Evolutionary conservation across 2,888 invertebrate species (phyloP), one percentile per base, ranked within the genome.

Genomic region (Allolobophora icterica): DNA sequence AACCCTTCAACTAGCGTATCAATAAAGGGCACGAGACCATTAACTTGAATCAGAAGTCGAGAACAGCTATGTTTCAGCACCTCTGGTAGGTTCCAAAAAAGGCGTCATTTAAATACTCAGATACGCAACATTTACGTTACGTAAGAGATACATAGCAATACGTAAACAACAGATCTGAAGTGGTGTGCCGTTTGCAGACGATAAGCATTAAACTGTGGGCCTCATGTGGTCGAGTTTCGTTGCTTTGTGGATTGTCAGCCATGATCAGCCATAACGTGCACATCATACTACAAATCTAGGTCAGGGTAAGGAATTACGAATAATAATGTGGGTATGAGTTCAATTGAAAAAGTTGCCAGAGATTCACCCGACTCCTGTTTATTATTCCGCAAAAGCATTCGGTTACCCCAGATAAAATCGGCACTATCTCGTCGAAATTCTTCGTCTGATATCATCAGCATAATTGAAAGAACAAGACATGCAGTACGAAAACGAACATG

Each of bases 271-370:
- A 71, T 71, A 71, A 71, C 71, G 1, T 71, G 71, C n/a, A n/a
- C n/a, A 71, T 17, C n/a, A n/a, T 71, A n/a, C 71, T n/a, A 71
- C 71, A 71, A 71, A 71, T n/a, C 71, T 71, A 71, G 71, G 71
- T 71, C 71, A 71, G 6, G n/a, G 71, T 71, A n/a, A 71, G 71
- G 11, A 71, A 71, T n/a, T n/a, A 71, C 71, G 30, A 71, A 71
- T n/a, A 71, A 71, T n/a, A 71, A n/a, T 71, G 52, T 52, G 24
- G 52, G 52, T 24, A n/a, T 71, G 71, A n/a, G 71, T 71, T 71
- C 71, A 71, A 71, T 1, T 71, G 71, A 71, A 71, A 71, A 30
- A n/a, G 71, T 71, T n/a, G 30, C 71, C 71, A 0, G 11, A n/a
- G 71, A 71, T 71, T 71, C 71, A 71, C 4, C 71, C n/a, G n/a